A percentile compares a stretch with the other conserved stretches of the same genome.
Evolutionary conservation across 1,140 invertebrate genomes (phyloP).

Genomic region (Drosophila santomea): DNA sequence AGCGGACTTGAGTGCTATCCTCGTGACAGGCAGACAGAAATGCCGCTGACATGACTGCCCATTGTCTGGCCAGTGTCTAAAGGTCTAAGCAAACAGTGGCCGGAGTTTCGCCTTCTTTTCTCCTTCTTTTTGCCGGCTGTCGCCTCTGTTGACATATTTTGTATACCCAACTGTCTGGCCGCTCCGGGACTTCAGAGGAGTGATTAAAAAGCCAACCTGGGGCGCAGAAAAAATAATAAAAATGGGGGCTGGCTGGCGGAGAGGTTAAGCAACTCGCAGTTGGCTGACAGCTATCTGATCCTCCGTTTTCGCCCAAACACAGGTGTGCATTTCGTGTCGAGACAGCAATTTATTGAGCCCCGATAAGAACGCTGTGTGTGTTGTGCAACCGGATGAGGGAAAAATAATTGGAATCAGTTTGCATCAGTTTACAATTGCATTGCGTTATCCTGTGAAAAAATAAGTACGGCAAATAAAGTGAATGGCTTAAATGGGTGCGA

Average conservation of each 20-base stretch:
- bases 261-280: constrained; percentile 59
- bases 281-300: constrained; percentile 47
- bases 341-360: constrained; percentile 56
- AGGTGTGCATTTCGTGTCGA: constrained; percentile 47
- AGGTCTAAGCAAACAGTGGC: constrained; percentile 51
- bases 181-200: constrained; percentile 13
- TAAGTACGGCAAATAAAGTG: neutral
- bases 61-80: constrained; percentile 64
- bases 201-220: constrained; percentile 56
- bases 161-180: constrained; percentile 54
- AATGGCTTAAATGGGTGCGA: neutral
- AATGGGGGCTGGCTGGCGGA: constrained; percentile 10
- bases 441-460: constrained; percentile 1
- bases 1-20: constrained; percentile 14
- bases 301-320: constrained; percentile 16
- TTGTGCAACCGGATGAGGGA: constrained; percentile 4
- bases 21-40: constrained; percentile 38
- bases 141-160: constrained; percentile 60
- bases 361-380: constrained; percentile 28
- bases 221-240: constrained; percentile 40
- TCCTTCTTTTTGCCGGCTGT: constrained; percentile 37
- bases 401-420: constrained; percentile 54
- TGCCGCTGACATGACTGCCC: constrained; percentile 51
- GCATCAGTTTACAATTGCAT: constrained; percentile 36
- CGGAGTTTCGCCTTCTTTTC: constrained; percentile 50